phyloP scores from a whole-genome alignment of 2,113 vertebrate species.

The Plecotus auritus region DNA sequence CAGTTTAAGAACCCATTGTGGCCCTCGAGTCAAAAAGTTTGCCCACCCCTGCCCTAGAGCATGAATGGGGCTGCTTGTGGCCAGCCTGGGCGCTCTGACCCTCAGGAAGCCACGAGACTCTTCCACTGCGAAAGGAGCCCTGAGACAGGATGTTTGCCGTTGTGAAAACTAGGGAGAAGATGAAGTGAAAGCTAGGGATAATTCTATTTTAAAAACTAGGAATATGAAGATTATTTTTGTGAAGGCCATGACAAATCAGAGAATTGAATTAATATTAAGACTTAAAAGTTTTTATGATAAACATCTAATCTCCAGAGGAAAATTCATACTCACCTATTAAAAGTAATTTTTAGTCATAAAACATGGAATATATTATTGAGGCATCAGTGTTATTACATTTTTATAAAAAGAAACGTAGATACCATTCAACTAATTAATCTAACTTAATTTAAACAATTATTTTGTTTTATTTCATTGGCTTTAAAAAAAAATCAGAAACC shows the following conservation, averaged over 20 bases:
- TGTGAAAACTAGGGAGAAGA: neutral
- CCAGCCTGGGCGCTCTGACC: neutral
- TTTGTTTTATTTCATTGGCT: constrained; percentile 7
- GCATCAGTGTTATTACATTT: neutral
- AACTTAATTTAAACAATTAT: neutral
- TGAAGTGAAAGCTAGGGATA: neutral
- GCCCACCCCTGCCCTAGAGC: neutral
- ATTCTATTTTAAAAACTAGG: neutral
- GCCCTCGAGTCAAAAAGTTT: no score
- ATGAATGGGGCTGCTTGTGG: neutral
- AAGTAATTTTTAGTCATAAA: neutral
- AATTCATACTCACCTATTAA: neutral
- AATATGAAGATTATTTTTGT: neutral
- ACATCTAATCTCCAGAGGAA: neutral
- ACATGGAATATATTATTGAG: neutral
- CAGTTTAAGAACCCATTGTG: no score
- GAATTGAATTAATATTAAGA: neutral
- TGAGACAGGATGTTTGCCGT: neutral
- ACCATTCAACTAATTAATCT: neutral
- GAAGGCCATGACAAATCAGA: neutral
- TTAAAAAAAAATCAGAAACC: neutral
- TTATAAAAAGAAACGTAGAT: neutral
- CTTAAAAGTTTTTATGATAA: neutral
- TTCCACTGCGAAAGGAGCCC: neutral
- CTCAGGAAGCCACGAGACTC: neutral